Percentiles rank a stretch among this genome's conserved stretches.
These are phyloP conservation scores for Novumbra hubbsi DNA, from an alignment of 2,797 vertebrate genomes.

Conservation along the genomic window DNA sequence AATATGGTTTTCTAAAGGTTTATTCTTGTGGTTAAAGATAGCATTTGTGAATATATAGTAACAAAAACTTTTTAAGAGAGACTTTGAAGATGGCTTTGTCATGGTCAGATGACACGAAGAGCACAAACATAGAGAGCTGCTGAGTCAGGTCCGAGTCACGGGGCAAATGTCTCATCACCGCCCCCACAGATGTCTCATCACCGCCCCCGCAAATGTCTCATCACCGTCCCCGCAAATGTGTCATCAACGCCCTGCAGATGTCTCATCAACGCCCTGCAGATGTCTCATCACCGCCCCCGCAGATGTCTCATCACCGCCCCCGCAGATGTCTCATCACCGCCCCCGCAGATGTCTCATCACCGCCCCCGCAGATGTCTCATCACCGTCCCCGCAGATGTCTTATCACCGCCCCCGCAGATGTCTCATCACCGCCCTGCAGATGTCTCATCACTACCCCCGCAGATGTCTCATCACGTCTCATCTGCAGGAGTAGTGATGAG, in stretches of 20 bases:
- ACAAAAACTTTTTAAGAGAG: neutral
- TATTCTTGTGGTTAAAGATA: neutral
- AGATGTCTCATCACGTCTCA: too few relatives aligned
- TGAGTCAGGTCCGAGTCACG: neutral
- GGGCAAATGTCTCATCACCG: neutral
- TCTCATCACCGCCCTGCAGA: too few relatives aligned
- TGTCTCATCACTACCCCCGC: too few relatives aligned
- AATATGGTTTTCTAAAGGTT: neutral
- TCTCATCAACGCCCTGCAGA: neutral
- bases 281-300: too few relatives aligned
- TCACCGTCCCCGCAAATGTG: too few relatives aligned
- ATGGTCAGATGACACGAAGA: conserved; percentile 32
- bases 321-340: too few relatives aligned
- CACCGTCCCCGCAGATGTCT: neutral
- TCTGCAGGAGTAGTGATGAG: too few relatives aligned
- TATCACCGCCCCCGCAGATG: neutral
- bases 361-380: neutral
- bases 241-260: neutral
- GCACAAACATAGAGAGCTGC: neutral
- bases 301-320: too few relatives aligned
- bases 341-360: too few relatives aligned
- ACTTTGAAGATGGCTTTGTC: conserved; percentile 10
- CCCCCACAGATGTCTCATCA: too few relatives aligned
- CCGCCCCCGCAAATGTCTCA: too few relatives aligned
- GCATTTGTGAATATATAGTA: neutral